Evolutionary conservation across 1,140 invertebrate species (phyloP).

Genomic region (Lasaia peninsularis): DNA sequence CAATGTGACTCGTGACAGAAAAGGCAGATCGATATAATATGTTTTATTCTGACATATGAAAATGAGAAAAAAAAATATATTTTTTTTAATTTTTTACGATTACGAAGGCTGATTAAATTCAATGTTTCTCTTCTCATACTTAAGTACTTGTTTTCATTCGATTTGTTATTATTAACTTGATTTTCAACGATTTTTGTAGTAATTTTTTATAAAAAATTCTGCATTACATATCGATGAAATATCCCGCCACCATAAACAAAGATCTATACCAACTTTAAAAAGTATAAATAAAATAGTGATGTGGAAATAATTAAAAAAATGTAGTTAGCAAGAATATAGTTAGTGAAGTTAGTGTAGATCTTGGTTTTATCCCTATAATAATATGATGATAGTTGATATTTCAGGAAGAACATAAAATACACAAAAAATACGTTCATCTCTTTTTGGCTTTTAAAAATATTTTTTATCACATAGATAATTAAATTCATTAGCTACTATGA

Average conservation of each 20-base stretch:
- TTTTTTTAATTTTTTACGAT: too few relatives aligned
- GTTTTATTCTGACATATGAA: too few relatives aligned
- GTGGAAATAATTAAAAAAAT: neutral
- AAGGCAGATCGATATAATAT: too few relatives aligned
- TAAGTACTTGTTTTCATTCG: too few relatives aligned
- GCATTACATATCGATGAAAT: neutral
- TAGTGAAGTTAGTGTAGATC: neutral
- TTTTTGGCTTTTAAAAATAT: neutral
- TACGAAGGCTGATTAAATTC: too few relatives aligned
- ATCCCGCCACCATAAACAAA: conserved; percentile 4
- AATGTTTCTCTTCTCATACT: too few relatives aligned
- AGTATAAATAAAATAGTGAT: neutral
- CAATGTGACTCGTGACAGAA: neutral
- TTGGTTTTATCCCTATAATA: neutral
- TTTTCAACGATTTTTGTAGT: neutral
- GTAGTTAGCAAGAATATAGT: neutral
- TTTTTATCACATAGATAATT: too few relatives aligned
- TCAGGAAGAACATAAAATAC: neutral
- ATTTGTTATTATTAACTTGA: too few relatives aligned
- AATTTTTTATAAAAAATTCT: neutral
- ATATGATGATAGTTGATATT: neutral
- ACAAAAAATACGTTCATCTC: neutral
- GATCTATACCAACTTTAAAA: neutral
- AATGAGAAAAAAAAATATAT: too few relatives aligned
- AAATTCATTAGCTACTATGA: neutral